These are phyloP conservation scores for Thymelicus lineola DNA, from an alignment of 2,888 invertebrate genomes.

Conservation along the genomic window DNA sequence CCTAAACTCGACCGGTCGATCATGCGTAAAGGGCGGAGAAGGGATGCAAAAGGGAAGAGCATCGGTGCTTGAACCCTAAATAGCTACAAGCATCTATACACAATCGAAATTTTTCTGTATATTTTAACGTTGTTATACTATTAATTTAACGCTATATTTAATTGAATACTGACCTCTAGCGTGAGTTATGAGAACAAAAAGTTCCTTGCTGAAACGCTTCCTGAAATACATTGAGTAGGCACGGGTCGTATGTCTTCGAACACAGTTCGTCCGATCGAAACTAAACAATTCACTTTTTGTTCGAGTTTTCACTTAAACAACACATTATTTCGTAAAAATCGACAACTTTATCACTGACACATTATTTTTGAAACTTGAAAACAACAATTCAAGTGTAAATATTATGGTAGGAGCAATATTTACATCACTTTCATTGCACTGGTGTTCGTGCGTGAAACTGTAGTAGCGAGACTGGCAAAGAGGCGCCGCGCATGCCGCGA, in stretches of 20 bases:
- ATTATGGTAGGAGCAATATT: conserved; percentile 80
- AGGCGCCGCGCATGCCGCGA: conserved; percentile 83
- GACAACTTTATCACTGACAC: conserved; percentile 56
- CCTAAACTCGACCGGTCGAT: conserved; percentile 84
- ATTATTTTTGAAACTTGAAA: conserved; percentile 64
- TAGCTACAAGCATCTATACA: conserved; percentile 56
- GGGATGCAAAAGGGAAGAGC: conserved; percentile 83
- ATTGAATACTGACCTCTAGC: conserved; percentile 81
- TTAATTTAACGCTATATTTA: conserved; percentile 45
- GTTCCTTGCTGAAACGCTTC: conserved; percentile 81
- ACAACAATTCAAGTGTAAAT: conserved; percentile 75
- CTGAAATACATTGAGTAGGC: conserved; percentile 74
- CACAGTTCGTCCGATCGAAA: conserved; percentile 72
- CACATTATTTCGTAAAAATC: conserved; percentile 56
- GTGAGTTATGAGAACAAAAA: conserved; percentile 79
- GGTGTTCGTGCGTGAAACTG: conserved; percentile 81
- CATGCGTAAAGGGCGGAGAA: conserved; percentile 85
- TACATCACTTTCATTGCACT: conserved; percentile 78
- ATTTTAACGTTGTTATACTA: conserved; percentile 36
- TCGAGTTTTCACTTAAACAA: conserved; percentile 65
- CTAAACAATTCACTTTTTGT: conserved; percentile 68
- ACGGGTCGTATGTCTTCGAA: conserved; percentile 74
- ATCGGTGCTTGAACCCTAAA: conserved; percentile 78
- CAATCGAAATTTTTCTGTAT: conserved; percentile 30
- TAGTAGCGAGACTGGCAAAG: conserved; percentile 80